Evolutionary conservation across 2,113 vertebrate genomes (phyloP).

Genomic region (Trematocara zebra): DNA sequence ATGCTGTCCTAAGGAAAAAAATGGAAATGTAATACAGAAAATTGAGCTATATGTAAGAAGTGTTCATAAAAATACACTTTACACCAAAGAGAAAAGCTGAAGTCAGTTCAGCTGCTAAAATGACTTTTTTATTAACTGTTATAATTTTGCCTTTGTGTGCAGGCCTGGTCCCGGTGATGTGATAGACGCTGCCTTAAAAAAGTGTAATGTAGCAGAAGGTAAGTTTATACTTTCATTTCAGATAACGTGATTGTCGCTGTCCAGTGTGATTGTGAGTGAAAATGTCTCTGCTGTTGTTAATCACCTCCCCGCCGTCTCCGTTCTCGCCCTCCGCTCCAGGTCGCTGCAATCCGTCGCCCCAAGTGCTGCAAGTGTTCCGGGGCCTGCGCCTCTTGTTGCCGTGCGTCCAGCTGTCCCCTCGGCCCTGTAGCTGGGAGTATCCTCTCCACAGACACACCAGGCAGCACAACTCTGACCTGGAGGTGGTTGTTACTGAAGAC

Average conservation of each 20-base stretch:
- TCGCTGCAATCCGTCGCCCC: conserved; percentile 25
- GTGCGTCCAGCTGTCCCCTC: conserved; percentile 76
- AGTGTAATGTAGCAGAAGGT: conserved; percentile 58
- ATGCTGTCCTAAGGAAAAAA: fast-evolving
- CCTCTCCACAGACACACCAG: conserved; percentile 62
- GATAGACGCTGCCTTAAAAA: conserved; percentile 48
- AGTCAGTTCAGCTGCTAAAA: not conserved
- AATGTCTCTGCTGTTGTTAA: not conserved
- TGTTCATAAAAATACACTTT: fast-evolving
- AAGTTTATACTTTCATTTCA: not conserved
- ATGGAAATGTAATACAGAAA: not conserved
- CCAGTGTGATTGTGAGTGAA: not conserved
- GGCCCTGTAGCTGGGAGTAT: conserved; percentile 77
- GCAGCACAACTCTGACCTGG: conserved; percentile 71
- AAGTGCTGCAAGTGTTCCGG: conserved; percentile 40
- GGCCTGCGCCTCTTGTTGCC: conserved; percentile 65
- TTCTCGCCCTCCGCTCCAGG: conserved; percentile 9
- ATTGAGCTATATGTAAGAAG: not conserved
- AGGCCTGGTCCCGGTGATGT: conserved; percentile 41
- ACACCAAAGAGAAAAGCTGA: not conserved
- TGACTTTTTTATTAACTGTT: not conserved
- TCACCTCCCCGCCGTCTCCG: fast-evolving
- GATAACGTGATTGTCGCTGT: fast-evolving
- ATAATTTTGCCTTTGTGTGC: not conserved
- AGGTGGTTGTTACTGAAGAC: conserved; percentile 70